Evolutionary conservation across 2,888 invertebrate genomes (phyloP).

Genomic region (Drosophila barbarae): DNA sequence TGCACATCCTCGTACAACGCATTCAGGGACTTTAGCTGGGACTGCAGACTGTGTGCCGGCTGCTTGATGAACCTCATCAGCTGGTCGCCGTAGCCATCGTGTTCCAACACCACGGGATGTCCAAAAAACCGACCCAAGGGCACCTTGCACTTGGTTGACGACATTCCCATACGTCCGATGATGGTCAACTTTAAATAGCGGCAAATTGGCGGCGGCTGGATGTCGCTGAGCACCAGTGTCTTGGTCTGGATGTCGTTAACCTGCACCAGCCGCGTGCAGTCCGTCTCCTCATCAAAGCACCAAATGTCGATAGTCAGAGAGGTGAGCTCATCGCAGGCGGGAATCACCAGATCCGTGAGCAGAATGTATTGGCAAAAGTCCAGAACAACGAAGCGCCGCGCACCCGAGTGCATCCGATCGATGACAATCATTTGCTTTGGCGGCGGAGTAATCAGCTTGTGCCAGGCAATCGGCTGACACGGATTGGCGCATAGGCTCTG

Average conservation of each 20-base stretch:
- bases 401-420: constrained; percentile 96
- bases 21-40: constrained; percentile 84
- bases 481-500: constrained; percentile 56
- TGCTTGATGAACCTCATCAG: constrained; percentile 74
- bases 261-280: constrained; percentile 90
- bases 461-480: constrained; percentile 84
- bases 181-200: constrained; percentile 95
- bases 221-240: constrained; percentile 91
- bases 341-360: constrained; percentile 91
- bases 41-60: constrained; percentile 74
- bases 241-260: constrained; percentile 93
- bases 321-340: constrained; percentile 89
- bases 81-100: constrained; percentile 80
- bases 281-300: constrained; percentile 91
- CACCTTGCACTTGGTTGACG: constrained; percentile 92
- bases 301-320: constrained; percentile 94
- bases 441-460: constrained; percentile 88
- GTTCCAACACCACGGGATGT: constrained; percentile 88
- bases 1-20: constrained; percentile 89
- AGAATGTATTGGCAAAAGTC: constrained; percentile 94
- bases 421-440: constrained; percentile 93
- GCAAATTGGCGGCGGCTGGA: constrained; percentile 94
- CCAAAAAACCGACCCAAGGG: constrained; percentile 97
- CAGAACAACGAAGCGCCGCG: constrained; percentile 93
- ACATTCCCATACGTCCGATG: constrained; percentile 94